Evolutionary conservation across 2,888 invertebrate species (phyloP).

Genomic region (Microdon myrmicae): DNA sequence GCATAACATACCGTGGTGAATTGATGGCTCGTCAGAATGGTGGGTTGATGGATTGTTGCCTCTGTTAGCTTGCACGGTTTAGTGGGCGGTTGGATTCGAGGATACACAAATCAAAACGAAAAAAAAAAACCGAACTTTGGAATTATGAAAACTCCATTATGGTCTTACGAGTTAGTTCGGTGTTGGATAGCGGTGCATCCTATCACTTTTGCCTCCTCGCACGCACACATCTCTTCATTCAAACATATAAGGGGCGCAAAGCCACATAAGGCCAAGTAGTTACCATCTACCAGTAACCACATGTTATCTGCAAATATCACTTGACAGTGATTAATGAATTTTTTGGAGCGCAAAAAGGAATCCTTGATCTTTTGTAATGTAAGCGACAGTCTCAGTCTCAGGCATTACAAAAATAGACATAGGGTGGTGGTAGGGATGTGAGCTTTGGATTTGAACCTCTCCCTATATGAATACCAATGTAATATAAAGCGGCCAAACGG

Average conservation of each 20-base stretch:
- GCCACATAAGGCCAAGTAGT: conserved; percentile 20
- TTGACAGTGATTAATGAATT: conserved; percentile 53
- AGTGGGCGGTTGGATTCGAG: too few species aligned
- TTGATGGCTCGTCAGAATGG: too few species aligned
- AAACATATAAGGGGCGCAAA: background rate
- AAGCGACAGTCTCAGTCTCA: conserved; percentile 21
- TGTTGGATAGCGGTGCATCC: too few species aligned
- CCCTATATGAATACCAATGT: conserved; percentile 40
- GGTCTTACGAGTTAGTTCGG: conserved; percentile 40
- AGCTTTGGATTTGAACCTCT: conserved; percentile 25
- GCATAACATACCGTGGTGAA: too few species aligned
- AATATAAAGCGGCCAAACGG: conserved; percentile 1
- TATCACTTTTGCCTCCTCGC: too few species aligned
- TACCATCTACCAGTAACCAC: conserved; percentile 37
- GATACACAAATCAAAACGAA: too few species aligned
- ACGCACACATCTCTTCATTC: too few species aligned
- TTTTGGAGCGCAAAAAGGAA: conserved; percentile 48
- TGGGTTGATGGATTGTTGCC: too few species aligned
- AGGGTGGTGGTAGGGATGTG: conserved; percentile 22
- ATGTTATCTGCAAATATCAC: conserved; percentile 52
- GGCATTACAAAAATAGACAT: conserved; percentile 4
- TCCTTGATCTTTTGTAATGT: conserved; percentile 52
- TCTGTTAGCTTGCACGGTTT: too few species aligned
- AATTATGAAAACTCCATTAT: conserved; percentile 49
- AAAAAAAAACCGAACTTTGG: conserved; percentile 37